phyloP scores from a whole-genome alignment of 2,797 vertebrate genomes.

The Acipenser ruthenus region DNA sequence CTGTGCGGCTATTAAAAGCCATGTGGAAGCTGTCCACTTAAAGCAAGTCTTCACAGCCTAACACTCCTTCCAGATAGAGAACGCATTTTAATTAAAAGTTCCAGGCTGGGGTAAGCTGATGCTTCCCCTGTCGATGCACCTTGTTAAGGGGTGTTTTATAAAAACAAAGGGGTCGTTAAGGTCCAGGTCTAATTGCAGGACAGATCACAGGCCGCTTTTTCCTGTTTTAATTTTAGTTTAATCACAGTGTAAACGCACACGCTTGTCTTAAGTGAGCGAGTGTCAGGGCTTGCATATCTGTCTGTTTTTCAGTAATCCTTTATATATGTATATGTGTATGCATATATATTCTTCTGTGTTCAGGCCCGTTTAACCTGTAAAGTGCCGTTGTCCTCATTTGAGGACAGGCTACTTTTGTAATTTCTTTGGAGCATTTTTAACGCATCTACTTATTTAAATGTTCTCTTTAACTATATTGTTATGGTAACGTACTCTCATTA shows the following conservation, averaged over 20 bases:
- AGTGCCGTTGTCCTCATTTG: no score
- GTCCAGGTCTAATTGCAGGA: not conserved
- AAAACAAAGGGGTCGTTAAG: not conserved
- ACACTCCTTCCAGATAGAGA: not conserved
- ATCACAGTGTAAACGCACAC: not conserved
- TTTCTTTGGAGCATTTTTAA: no score
- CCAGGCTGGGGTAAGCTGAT: not conserved
- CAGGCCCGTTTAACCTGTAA: no score
- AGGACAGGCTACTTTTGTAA: no score
- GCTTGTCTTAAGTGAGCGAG: no score
- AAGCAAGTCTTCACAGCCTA: conserved; percentile 2
- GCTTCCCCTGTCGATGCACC: not conserved
- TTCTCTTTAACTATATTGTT: no score
- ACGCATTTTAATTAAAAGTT: conserved; percentile 9
- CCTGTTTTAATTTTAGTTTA: not conserved
- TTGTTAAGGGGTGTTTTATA: not conserved
- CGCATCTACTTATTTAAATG: no score
- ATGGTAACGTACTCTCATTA: no score
- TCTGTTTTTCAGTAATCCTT: no score
- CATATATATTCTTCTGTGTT: no score
- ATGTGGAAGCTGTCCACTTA: conserved; percentile 11
- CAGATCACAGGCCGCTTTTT: not conserved
- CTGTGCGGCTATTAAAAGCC: conserved; percentile 10
- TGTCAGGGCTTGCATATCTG: no score
- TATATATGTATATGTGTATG: no score